Base-by-base conservation (phyloP, 1,140 invertebrate genomes). In the Macrobrachium rosenbergii region DNA sequence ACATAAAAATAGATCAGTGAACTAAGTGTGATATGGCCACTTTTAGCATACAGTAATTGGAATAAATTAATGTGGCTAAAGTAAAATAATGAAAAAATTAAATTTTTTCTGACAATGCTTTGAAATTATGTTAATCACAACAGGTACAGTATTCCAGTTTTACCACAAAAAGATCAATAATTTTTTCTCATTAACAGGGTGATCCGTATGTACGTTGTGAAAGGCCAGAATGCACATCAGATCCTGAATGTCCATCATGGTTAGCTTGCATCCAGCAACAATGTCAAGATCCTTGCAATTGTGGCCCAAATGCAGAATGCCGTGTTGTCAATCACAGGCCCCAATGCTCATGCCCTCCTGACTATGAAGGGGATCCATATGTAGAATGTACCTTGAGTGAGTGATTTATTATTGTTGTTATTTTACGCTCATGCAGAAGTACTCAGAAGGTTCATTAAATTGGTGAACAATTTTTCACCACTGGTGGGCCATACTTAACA, bases 251-350 rank as follows among this genome's bases (percentile, higher is more conserved):
- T 90, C 93, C 95, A 0, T 93, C 93, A 59, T 95, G 94, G 91
- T 92, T 96, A 75, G 94, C 96, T 0, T 98, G 97, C 90, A 94
- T 97, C 59, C 96, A 97, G 89, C 93, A 96, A 90, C 94, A 96
- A 93, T 73, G 91, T 91, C n/a, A 89, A 90, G 72, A 97, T 88
- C 96, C 96, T 2, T 98, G 97, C 90, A 95, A 95, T 91, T 96
- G 92, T 89, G 92, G 91, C 5, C 81, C 89, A 17, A 97, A 97
- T 92, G 96, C 97, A 0, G 95, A 97, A 88, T 98, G 97, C 91
- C 94, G 95, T 17, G 95, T 97, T 8, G 93, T 96, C 6, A 94
- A 95, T 86, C 94, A 96, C 90, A 93, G 93, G 88, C 94, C 96
- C 0, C 94, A 96, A 89, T 92, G 91, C 92, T 76, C 94, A 78